Base-by-base conservation (phyloP, 2,797 vertebrate species). In the Mastacembelus armatus region DNA sequence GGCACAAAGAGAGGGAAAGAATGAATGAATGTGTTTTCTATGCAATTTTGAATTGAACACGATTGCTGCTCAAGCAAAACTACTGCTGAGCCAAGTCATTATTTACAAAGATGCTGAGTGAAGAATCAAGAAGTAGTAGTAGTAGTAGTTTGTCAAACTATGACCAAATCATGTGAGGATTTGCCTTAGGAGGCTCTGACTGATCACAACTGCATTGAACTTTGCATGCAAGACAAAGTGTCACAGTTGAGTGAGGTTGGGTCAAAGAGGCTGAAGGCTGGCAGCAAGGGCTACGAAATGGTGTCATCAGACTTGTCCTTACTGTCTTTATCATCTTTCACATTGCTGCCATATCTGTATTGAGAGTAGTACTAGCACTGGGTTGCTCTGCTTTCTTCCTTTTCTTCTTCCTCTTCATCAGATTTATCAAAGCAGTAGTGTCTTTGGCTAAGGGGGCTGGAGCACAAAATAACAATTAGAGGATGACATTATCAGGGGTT, bases 391-490 rank as follows among this genome's bases (percentile, higher is more conserved):
- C 89, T 84, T 48, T 93, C 93, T 43, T 92, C 92, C 71, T 95
- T 93, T 47, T 95, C 95, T n/a, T 98, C 95, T 22, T 92, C 95
- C 77, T 99, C 96, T 32, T 98, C 96, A 9, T 98, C 96, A 36
- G 95, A 97, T 88, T 86, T 89, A 79, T 94, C 90, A 5, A 90
- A 93, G 88, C 83, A 39, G 48, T 93, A 93, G 70, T 85, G 88
- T 84, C 94, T 94, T 83, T 92, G 94, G 81, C 92, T 93, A 59
- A 94, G 85, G 35, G 97, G 95, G 90, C 97, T 98, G 93, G 1
- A 68, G 38, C 0, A 49, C 6, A 18, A 50, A 52, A 74, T 15
- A 39, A 49, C 4, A 57, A n/a, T 16, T 1, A 48, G 1, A 69
- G 26, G 4, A 7, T 27, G 2, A 10, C 45, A 38, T 80, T 38